Percentiles rank a stretch among this genome's conserved stretches.
These are phyloP conservation scores for Ctenopoma kingsleyae DNA, from an alignment of 2,797 vertebrate species.

Conservation along the genomic window DNA sequence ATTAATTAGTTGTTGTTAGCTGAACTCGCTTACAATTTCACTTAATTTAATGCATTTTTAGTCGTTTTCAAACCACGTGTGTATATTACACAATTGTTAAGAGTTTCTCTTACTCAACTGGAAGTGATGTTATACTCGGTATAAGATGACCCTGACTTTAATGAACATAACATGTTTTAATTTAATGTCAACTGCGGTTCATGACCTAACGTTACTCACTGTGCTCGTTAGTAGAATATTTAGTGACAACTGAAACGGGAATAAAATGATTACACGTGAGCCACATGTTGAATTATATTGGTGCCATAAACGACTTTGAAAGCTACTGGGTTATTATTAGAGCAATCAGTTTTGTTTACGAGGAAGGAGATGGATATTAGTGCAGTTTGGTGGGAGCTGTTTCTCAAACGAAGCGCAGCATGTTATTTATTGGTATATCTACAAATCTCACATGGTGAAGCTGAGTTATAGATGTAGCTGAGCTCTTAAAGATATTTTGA, in stretches of 20 bases:
- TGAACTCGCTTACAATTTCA: neutral
- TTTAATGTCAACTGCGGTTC: neutral
- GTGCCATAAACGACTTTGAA: neutral
- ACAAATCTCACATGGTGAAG: no score
- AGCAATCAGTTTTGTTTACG: neutral
- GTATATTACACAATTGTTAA: accelerated
- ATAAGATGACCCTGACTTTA: accelerated
- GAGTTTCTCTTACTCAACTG: accelerated
- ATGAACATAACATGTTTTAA: neutral
- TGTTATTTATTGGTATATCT: no score
- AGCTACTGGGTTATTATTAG: neutral
- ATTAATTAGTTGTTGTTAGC: accelerated
- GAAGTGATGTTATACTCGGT: neutral
- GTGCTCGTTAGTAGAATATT: neutral
- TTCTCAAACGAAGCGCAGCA: neutral
- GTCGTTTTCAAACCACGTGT: accelerated
- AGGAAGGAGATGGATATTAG: accelerated
- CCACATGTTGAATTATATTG: no score
- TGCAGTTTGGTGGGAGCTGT: neutral
- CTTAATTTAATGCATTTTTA: neutral
- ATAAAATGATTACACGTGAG: no score
- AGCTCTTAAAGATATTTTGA: no score
- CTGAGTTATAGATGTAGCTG: no score
- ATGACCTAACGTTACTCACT: no score
- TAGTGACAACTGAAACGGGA: neutral